phyloP scores from a whole-genome alignment of 2,797 vertebrate species.

The Rhinoraja longicauda region DNA sequence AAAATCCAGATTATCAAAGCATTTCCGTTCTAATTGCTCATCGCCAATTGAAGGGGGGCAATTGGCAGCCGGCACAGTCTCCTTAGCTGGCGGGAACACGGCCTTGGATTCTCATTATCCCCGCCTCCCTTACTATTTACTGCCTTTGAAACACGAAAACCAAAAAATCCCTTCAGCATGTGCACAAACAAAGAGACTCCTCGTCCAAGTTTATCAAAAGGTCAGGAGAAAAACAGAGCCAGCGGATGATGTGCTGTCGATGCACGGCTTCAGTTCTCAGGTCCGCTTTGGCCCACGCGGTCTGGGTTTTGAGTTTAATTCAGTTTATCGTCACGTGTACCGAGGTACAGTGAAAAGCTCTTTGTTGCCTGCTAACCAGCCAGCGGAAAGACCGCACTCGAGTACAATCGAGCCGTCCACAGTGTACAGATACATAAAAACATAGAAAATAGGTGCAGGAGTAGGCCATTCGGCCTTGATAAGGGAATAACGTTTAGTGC shows the following conservation, averaged over 20 bases:
- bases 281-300: neutral
- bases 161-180: neutral
- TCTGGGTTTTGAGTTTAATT: too few species aligned
- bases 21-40: conserved; percentile 12
- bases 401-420: too few species aligned
- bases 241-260: neutral
- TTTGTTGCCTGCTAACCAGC: too few species aligned
- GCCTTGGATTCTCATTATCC: neutral
- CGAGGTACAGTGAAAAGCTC: too few species aligned
- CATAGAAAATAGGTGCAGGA: too few species aligned
- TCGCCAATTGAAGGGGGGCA: neutral
- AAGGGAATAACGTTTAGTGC: too few species aligned
- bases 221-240: neutral
- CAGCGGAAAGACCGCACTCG: too few species aligned
- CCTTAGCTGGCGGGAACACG: neutral
- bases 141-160: neutral
- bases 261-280: neutral
- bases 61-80: neutral
- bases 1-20: conserved; percentile 27
- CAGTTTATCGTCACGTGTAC: too few species aligned
- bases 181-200: neutral
- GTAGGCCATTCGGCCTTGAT: too few species aligned
- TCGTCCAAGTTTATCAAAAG: neutral
- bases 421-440: too few species aligned
- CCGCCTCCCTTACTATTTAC: neutral